These are phyloP conservation scores for Drosophila leontia DNA, from an alignment of 1,140 invertebrate species.

Conservation along the genomic window DNA sequence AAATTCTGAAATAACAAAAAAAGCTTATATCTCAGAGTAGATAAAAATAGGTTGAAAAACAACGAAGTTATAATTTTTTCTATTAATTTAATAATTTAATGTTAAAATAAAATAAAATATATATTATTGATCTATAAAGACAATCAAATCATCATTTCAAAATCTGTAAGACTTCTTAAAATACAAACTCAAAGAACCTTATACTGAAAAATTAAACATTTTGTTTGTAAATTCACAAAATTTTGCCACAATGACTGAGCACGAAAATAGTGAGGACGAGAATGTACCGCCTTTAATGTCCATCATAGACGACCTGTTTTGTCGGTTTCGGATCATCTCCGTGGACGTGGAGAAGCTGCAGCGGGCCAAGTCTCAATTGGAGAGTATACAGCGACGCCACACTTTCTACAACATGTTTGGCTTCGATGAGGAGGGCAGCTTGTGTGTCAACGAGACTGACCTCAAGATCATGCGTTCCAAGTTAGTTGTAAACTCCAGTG, in stretches of 20 bases:
- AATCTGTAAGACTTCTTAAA: neutral
- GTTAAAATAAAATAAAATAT: too few relatives aligned
- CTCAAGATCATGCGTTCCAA: slow-evolving; percentile 10
- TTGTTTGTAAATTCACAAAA: slow-evolving; percentile 6
- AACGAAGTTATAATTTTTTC: too few relatives aligned
- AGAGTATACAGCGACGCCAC: slow-evolving; percentile 38
- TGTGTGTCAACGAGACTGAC: slow-evolving; percentile 6
- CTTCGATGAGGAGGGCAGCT: slow-evolving; percentile 33
- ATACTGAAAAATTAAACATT: slow-evolving; percentile 7
- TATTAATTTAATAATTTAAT: too few relatives aligned
- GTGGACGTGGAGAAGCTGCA: slow-evolving; percentile 61
- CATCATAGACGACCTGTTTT: slow-evolving; percentile 34
- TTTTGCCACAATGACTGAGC: slow-evolving; percentile 19
- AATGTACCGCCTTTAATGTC: neutral
- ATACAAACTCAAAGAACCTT: neutral
- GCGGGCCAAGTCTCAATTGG: slow-evolving; percentile 50
- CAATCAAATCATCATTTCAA: neutral
- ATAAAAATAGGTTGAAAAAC: too few relatives aligned
- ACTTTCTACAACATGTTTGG: slow-evolving; percentile 56
- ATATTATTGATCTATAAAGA: too few relatives aligned
- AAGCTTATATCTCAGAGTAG: too few relatives aligned
- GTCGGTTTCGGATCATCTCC: slow-evolving; percentile 49
- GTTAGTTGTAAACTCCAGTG: neutral
- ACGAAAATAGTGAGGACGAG: neutral
- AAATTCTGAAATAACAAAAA: too few relatives aligned